A percentile compares a stretch with the other conserved stretches of the same genome.
Conservation (phyloP, 2,113 vertebrate genomes). For the Prochilodus magdalenae region DNA sequence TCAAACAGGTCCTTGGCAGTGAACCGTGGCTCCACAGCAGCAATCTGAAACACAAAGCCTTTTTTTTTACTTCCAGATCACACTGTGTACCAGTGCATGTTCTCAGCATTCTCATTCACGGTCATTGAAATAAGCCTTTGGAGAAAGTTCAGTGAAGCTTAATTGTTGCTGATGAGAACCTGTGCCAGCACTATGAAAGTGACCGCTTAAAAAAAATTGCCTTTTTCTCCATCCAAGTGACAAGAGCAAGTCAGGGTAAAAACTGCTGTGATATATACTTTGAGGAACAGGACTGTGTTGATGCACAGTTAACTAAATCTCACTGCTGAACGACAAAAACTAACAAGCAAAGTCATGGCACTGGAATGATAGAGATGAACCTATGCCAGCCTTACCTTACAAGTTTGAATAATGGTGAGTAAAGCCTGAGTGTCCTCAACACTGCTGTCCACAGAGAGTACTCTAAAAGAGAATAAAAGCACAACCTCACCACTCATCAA, state of each 20-base stretch:
- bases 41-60: slow-evolving; percentile 76
- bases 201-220: too few relatives aligned
- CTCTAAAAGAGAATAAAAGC: slow-evolving; percentile 67
- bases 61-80: slow-evolving; percentile 10
- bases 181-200: too few relatives aligned
- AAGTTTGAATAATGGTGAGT: slow-evolving; percentile 80
- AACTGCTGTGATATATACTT: too few relatives aligned
- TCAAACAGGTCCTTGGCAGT: slow-evolving; percentile 83
- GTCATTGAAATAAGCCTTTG: background rate
- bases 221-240: too few relatives aligned
- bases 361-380: background rate
- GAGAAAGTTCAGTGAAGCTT: too few relatives aligned
- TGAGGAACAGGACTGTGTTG: too few relatives aligned
- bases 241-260: too few relatives aligned
- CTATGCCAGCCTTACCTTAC: slow-evolving; percentile 76
- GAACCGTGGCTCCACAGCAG: slow-evolving; percentile 71
- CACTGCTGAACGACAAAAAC: background rate
- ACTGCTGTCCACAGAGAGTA: slow-evolving; percentile 81
- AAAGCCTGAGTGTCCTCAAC: slow-evolving; percentile 84
- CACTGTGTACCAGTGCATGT: background rate
- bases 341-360: background rate
- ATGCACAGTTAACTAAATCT: too few relatives aligned
- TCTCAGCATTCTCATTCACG: background rate
- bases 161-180: too few relatives aligned
- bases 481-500: background rate